These are phyloP conservation scores for Zoanthus sociatus DNA, from an alignment of 92 coral and sea anemone genomes.

Conservation along the genomic window DNA sequence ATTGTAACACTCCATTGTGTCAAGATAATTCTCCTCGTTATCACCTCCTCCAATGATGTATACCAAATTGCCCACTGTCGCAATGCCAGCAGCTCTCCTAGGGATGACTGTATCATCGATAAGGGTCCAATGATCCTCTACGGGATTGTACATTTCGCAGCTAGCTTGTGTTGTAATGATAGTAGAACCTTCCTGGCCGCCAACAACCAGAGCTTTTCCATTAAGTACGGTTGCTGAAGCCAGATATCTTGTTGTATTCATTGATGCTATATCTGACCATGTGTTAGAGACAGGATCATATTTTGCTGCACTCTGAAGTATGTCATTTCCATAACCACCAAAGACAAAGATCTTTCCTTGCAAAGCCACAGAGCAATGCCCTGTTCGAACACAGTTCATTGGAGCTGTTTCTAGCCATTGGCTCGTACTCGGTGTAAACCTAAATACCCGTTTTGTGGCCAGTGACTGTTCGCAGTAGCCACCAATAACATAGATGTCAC, in stretches of 20 bases:
- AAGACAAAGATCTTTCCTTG: slow-evolving; percentile 69
- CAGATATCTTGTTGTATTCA: slow-evolving; percentile 65
- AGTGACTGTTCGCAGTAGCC: slow-evolving; percentile 72
- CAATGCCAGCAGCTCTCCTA: slow-evolving; percentile 86
- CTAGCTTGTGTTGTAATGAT: slow-evolving; percentile 67
- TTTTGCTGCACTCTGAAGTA: slow-evolving; percentile 63
- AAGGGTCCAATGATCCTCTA: slow-evolving; percentile 67
- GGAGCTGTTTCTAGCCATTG: slow-evolving; percentile 75
- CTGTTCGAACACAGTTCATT: slow-evolving; percentile 75
- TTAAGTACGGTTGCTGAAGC: slow-evolving; percentile 69
- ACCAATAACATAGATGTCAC: slow-evolving; percentile 71
- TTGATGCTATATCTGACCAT: slow-evolving; percentile 69
- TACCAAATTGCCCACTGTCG: slow-evolving; percentile 59
- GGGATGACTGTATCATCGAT: slow-evolving; percentile 71
- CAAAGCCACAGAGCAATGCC: slow-evolving; percentile 72
- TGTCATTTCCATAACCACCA: slow-evolving; percentile 79
- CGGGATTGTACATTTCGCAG: slow-evolving; percentile 79
- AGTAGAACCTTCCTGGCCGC: slow-evolving; percentile 67
- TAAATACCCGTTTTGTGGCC: slow-evolving; percentile 66
- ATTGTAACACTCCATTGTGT: slow-evolving; percentile 74
- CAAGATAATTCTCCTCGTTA: slow-evolving; percentile 50
- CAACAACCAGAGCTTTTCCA: slow-evolving; percentile 72
- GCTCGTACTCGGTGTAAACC: slow-evolving; percentile 74
- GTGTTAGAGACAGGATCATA: slow-evolving; percentile 56
- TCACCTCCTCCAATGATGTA: slow-evolving; percentile 79